A percentile compares a stretch with the other conserved stretches of the same genome.
Evolutionary conservation across 2,888 invertebrate genomes (phyloP).

Genomic region (Euplagia quadripunctaria): DNA sequence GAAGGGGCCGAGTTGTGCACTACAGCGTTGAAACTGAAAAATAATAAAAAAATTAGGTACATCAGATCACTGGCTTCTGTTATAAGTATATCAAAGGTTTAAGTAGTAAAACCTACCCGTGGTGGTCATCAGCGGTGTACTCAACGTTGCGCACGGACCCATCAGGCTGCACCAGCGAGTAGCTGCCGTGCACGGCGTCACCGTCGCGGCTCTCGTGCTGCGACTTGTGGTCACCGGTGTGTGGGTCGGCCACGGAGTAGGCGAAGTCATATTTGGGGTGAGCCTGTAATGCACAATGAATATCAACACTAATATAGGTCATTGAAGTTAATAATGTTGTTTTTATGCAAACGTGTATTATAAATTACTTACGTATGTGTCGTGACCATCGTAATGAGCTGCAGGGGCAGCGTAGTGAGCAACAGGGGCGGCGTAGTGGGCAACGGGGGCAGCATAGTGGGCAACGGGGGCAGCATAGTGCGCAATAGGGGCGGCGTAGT

Average conservation of each 20-base stretch:
- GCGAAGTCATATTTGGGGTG: constrained; percentile 77
- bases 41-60: not conserved
- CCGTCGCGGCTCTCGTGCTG: constrained; percentile 80
- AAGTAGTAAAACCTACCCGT: constrained; percentile 66
- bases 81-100: not conserved
- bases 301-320: not conserved
- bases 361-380: constrained; percentile 19
- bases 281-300: constrained; percentile 51
- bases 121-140: constrained; percentile 79
- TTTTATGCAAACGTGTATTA: not conserved
- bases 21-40: constrained; percentile 63
- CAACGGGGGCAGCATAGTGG: constrained; percentile 48
- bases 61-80: not conserved
- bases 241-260: constrained; percentile 84
- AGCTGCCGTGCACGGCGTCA: constrained; percentile 86
- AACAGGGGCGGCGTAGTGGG: constrained; percentile 48
- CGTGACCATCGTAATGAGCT: constrained; percentile 45
- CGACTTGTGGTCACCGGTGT: constrained; percentile 86
- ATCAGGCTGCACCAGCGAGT: constrained; percentile 85
- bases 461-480: constrained; percentile 48
- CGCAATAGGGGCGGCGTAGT: constrained; percentile 53
- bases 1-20: constrained; percentile 66
- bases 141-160: constrained; percentile 84
- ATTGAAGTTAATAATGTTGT: not conserved
- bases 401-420: constrained; percentile 50